Base-by-base conservation (phyloP, 2,888 invertebrate species). In the Drosophila tanythrix region DNA sequence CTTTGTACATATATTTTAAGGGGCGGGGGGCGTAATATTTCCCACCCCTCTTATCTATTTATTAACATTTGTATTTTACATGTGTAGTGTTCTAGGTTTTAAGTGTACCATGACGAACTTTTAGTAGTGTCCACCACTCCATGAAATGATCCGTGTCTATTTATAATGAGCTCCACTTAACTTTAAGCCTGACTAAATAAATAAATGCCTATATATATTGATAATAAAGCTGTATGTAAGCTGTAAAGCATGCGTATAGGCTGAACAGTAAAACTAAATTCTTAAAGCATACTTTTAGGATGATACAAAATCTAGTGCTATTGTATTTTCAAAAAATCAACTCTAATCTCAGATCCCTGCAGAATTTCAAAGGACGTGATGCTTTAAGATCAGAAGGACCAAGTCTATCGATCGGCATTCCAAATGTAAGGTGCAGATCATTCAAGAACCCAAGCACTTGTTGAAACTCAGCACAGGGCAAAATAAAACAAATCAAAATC, bases 41-140 rank as follows among this genome's bases (percentile, higher is more conserved):
- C 25, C 50, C 38, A 21, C 21, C 50, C 40, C 57, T 11, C 61
- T 25, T 67, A 55, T 25, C 53, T 79, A 79, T 82, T 82, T 79
- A 82, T 79, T 82, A 53, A 76, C 75, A 69, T 51, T 79, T 63
- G 63, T 76, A 70, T 64, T 55, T 25, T 53, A 13, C n/a, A 7
- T 64, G 48, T 63, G 35, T 55, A 66, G 40, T 61, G 66, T 58
- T 43, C 63, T 66, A 56, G 15, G 4, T 13, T 29, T 35, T 56
- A 61, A 66, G 58, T 6, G 60, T 53, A 60, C 80, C 70, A 76
- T 83, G 89, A 83, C 87, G 63, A 80, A 58, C 66, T 55, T 58
- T 67, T 25, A n/a, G 40, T 38, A 31, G 40, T 66, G 18, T 64
- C 29, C 43, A 71, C 31, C 48, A 25, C 72, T 68, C 15, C 57